Evolutionary conservation across 2,797 vertebrate species (phyloP), one percentile per base, ranked within the genome.

Genomic region (Crotalus adamanteus): DNA sequence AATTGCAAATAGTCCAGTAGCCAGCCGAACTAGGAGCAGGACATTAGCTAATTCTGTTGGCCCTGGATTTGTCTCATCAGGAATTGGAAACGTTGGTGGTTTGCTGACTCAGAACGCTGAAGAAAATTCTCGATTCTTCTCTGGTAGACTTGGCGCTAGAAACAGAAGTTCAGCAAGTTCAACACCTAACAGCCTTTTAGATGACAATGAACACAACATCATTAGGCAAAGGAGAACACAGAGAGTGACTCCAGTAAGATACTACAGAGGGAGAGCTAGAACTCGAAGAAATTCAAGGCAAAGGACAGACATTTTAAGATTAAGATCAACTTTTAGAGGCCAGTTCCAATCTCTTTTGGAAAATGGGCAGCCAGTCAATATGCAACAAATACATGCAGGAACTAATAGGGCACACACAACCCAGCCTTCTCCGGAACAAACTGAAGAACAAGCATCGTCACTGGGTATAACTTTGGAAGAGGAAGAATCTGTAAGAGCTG

Each of bases 341-440:
- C 97, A 98, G 95, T 99, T 99, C 95, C 98, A 98, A 60, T 99
- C 99, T 51, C 99, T 98, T 0, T 96, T 99, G 95, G 98, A 97
- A 92, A 97, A 96, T 92, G 96, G 91, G 85, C 96, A 96, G 89
- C 92, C 91, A 25, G 95, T 96, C 91, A 95, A 73, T 88, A 7
- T 69, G 22, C 97, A 95, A 63, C 97, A 94, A 0, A 92, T 25
- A 2, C 47, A 1, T 25, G 96, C 96, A 93, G 95, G 94, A 73
- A 93, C 95, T 93, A 94, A 94, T 73, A 95, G 97, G 91, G 96
- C 96, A 86, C 96, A 95, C 91, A 63, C 94, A 86, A 78, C 93
- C 65, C 96, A 42, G 31, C 90, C 93, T 95, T 97, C 98, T 37
- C 94, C 95, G n/a, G 98, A 98, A 92, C 92, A 96, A 87, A 91